Conservation (phyloP, 2,113 vertebrate species). For the Damaliscus lunatus region DNA sequence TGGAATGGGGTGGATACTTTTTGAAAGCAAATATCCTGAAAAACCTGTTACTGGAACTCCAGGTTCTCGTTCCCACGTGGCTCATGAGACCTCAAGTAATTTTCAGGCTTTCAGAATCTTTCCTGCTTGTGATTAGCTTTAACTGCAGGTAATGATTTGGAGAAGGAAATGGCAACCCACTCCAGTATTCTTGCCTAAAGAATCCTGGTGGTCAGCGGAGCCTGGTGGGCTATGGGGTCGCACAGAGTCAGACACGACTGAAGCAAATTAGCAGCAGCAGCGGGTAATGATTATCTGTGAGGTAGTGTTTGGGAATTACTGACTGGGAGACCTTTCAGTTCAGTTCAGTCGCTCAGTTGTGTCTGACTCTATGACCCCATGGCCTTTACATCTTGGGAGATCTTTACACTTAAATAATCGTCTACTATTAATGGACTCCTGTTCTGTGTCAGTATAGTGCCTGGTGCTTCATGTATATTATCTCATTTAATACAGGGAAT, state of each 20-base stretch:
- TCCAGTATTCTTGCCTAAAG: neutral
- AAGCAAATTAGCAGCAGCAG: neutral
- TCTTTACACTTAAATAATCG: neutral
- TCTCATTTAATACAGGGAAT: neutral
- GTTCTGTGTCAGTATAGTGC: neutral
- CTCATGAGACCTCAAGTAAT: slow-evolving; percentile 6
- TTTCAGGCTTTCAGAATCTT: slow-evolving; percentile 11
- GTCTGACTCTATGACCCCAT: neutral
- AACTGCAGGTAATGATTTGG: neutral
- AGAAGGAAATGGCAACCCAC: neutral
- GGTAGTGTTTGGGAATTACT: neutral
- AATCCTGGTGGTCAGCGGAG: neutral
- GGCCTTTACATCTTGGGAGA: neutral
- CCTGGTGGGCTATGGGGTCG: neutral
- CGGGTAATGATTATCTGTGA: slow-evolving; percentile 3
- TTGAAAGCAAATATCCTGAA: slow-evolving; percentile 55
- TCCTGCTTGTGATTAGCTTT: neutral
- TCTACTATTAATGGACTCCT: neutral
- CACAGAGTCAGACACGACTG: neutral
- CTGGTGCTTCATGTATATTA: neutral
- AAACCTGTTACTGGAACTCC: slow-evolving; percentile 60
- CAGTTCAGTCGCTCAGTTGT: neutral
- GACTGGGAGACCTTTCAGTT: neutral
- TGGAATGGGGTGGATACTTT: neutral
- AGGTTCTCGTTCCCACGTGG: slow-evolving; percentile 25